Base-by-base conservation (phyloP, 2,113 vertebrate species). In the Sakesphorus luctuosus region DNA sequence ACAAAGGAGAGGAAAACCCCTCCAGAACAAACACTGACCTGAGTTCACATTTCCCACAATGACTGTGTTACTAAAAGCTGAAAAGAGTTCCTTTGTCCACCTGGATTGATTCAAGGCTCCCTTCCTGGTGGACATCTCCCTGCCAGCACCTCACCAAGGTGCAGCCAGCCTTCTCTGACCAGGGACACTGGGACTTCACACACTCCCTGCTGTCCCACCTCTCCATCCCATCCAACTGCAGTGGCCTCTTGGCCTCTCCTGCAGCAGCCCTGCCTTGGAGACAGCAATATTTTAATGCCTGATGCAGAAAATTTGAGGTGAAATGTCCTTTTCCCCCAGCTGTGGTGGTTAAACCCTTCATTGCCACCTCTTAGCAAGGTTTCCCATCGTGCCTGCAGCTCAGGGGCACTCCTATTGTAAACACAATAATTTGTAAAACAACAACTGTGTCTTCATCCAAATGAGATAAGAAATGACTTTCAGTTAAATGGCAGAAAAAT, bases 211-310 rank as follows among this genome's bases (percentile, higher is more conserved):
- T 36, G 29, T 43, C 53, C 1, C 4, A 21, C 18, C 14, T 79
- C 31, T n/a, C 50, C 5, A 1, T 71, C 35, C 65, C 53, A 56
- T 12, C 47, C 76, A 40, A 7, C 53, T 1, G 0, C 0, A 1
- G 28, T 8, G 9, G 10, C 26, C 49, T 8, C 44, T 38, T 35
- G 46, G 31, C 44, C 53, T 65, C 69, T 47, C 40, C 53, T 17
- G 5, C 49, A 66, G 19, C 46, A 81, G 18, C 65, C 24, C 52
- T 4, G 2, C 65, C n/a, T 40, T 2, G 0, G 28, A 62, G 16
- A 18, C 50, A 35, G 31, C 36, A 35, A 10, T 16, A 36, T 35
- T 80, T 53, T 49, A 25, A 47, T 44, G 28, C 52, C 63, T 16
- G n/a, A 18, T 18, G 18, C 44, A 66, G 35, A 71, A 90, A 71